A percentile compares a stretch with the other conserved stretches of the same genome.
Evolutionary conservation across 2,888 invertebrate species (phyloP).

Genomic region (Unio delphinus): DNA sequence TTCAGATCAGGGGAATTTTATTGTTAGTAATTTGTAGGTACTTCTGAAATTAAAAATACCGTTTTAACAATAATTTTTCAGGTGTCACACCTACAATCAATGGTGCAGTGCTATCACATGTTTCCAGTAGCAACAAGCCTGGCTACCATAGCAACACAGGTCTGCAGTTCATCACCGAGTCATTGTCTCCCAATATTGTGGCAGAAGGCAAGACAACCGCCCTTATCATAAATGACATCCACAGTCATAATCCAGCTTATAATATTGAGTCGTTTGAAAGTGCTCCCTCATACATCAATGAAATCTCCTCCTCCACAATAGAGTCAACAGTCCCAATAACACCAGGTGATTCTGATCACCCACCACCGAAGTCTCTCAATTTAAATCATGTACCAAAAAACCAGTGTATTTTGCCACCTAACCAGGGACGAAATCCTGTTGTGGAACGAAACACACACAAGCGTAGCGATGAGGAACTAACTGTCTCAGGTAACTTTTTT

Average conservation of each 20-base stretch:
- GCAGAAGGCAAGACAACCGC: constrained; percentile 34
- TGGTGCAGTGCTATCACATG: constrained; percentile 50
- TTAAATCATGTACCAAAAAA: constrained; percentile 51
- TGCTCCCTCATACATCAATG: constrained; percentile 23
- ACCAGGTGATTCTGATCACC: constrained; percentile 73
- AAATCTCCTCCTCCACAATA: constrained; percentile 74
- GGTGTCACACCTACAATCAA: constrained; percentile 75
- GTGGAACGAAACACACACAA: constrained; percentile 82
- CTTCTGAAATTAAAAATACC: neutral
- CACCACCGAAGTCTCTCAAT: constrained; percentile 58
- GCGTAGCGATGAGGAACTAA: constrained; percentile 73
- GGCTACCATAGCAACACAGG: constrained; percentile 35
- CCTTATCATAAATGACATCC: constrained; percentile 38
- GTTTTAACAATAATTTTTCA: constrained; percentile 47
- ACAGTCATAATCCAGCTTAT: constrained; percentile 16
- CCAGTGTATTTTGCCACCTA: constrained; percentile 78
- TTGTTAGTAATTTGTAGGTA: too few species aligned
- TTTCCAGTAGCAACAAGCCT: constrained; percentile 18
- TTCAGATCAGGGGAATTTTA: too few species aligned
- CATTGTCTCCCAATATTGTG: constrained; percentile 21
- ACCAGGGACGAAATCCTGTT: constrained; percentile 89
- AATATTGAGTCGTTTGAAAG: constrained; percentile 16
- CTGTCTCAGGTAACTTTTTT: constrained; percentile 69
- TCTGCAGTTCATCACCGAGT: constrained; percentile 27
- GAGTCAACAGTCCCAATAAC: constrained; percentile 77